phyloP scores from a whole-genome alignment of 2,888 invertebrate genomes.

The Pyrrhia umbra region DNA sequence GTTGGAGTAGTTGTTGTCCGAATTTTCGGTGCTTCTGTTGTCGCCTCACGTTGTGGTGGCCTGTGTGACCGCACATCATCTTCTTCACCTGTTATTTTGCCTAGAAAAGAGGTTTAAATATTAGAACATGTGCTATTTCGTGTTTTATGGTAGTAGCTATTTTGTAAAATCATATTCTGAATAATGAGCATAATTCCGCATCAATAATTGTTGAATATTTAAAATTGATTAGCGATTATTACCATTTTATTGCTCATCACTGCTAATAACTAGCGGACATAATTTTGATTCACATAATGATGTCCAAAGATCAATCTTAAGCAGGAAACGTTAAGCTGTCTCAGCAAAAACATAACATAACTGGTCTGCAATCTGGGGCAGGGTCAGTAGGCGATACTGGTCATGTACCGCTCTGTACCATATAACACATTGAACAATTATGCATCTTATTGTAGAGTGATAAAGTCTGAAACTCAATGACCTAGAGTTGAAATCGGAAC shows the following conservation, averaged over 20 bases:
- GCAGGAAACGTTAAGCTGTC: slow-evolving; percentile 34
- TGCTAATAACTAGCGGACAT: neutral
- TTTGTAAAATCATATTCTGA: no score
- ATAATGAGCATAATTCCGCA: no score
- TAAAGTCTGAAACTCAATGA: slow-evolving; percentile 58
- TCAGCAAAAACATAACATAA: slow-evolving; percentile 57
- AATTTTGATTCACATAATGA: slow-evolving; percentile 9
- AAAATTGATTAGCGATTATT: neutral
- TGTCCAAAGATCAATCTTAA: slow-evolving; percentile 31
- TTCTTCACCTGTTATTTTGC: slow-evolving; percentile 81
- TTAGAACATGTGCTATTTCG: neutral
- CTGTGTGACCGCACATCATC: slow-evolving; percentile 70
- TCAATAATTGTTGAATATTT: no score
- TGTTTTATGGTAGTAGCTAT: no score
- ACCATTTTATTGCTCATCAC: neutral
- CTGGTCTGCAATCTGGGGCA: slow-evolving; percentile 67
- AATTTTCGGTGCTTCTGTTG: slow-evolving; percentile 45
- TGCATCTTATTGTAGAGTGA: slow-evolving; percentile 53
- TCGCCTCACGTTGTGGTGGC: slow-evolving; percentile 40
- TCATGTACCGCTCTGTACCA: slow-evolving; percentile 48
- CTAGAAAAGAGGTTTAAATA: slow-evolving; percentile 69
- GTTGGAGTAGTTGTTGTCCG: slow-evolving; percentile 52
- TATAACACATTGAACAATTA: slow-evolving; percentile 25
- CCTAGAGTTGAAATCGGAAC: slow-evolving; percentile 39
- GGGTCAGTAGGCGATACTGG: slow-evolving; percentile 73